Evolutionary conservation across 2,113 vertebrate genomes (phyloP).

Genomic region (Rhinogobius similis): DNA sequence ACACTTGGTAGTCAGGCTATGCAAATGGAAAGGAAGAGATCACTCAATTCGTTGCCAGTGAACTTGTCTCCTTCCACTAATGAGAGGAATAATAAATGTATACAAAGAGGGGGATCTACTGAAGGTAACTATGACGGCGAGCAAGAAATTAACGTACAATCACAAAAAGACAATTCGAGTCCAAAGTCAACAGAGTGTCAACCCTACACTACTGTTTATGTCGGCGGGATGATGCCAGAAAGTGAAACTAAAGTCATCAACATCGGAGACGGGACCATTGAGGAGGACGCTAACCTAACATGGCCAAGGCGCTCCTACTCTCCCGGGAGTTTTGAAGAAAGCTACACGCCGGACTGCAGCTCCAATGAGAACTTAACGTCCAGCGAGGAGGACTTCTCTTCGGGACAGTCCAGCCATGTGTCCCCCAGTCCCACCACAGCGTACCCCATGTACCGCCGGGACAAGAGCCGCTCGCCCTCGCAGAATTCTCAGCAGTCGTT

Average conservation of each 20-base stretch:
- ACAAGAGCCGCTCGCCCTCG: conserved; percentile 92
- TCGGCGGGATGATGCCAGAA: conserved; percentile 78
- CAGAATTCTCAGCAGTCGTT: conserved; percentile 94
- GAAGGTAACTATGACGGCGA: conserved; percentile 86
- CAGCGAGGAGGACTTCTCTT: conserved; percentile 98
- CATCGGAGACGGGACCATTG: conserved; percentile 79
- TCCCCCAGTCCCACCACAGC: conserved; percentile 89
- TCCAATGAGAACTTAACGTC: conserved; percentile 98
- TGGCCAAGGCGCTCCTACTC: conserved; percentile 95
- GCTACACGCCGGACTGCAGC: conserved; percentile 97
- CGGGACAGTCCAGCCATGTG: conserved; percentile 91
- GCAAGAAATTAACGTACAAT: conserved; percentile 83
- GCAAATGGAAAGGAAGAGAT: conserved; percentile 91
- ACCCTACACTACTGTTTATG: conserved; percentile 88
- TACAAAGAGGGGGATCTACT: conserved; percentile 78
- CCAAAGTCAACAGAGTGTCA: conserved; percentile 80
- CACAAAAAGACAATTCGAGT: conserved; percentile 62
- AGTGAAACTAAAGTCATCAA: conserved; percentile 76
- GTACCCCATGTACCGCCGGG: conserved; percentile 83
- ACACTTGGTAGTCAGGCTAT: conserved; percentile 90
- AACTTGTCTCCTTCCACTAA: no score
- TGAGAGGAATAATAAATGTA: conserved; percentile 69
- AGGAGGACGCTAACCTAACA: conserved; percentile 86
- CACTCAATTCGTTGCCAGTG: conserved; percentile 78
- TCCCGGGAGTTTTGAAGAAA: conserved; percentile 90